phyloP scores from a whole-genome alignment of 2,113 vertebrate species.

The Varanus komodoensis region DNA sequence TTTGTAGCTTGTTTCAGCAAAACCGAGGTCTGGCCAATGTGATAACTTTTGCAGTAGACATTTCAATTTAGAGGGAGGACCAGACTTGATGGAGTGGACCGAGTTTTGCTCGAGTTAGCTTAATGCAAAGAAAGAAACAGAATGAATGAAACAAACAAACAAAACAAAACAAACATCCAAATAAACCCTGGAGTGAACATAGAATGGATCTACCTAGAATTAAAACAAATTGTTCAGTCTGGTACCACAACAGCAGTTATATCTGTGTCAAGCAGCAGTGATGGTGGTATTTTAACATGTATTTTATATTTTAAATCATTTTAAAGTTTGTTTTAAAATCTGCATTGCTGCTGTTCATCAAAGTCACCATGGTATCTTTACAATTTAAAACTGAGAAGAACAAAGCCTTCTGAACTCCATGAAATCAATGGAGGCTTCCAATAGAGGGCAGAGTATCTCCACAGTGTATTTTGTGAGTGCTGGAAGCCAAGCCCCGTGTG shows the following conservation, averaged over 20 bases:
- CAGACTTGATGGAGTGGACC: neutral
- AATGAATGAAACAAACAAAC: neutral
- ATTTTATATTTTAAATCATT: neutral
- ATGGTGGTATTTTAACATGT: neutral
- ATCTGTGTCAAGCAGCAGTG: neutral
- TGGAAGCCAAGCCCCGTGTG: too few relatives aligned
- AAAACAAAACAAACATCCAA: too few relatives aligned
- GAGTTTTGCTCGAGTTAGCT: neutral
- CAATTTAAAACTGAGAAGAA: neutral
- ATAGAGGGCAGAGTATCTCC: too few relatives aligned
- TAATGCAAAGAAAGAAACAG: neutral
- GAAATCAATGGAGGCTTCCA: neutral
- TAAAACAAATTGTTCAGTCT: neutral
- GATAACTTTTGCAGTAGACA: neutral
- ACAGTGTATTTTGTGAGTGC: too few relatives aligned
- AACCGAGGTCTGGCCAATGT: neutral
- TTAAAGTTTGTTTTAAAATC: neutral
- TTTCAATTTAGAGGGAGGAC: neutral
- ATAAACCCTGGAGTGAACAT: neutral
- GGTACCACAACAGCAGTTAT: neutral
- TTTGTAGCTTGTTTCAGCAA: conserved; percentile 11
- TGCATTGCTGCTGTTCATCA: neutral
- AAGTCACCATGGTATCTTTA: neutral
- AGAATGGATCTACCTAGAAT: neutral
- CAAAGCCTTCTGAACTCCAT: neutral